Evolutionary conservation across 2,113 vertebrate species (phyloP), one percentile per base, ranked within the genome.

Genomic region (Sylvilagus bachmani): DNA sequence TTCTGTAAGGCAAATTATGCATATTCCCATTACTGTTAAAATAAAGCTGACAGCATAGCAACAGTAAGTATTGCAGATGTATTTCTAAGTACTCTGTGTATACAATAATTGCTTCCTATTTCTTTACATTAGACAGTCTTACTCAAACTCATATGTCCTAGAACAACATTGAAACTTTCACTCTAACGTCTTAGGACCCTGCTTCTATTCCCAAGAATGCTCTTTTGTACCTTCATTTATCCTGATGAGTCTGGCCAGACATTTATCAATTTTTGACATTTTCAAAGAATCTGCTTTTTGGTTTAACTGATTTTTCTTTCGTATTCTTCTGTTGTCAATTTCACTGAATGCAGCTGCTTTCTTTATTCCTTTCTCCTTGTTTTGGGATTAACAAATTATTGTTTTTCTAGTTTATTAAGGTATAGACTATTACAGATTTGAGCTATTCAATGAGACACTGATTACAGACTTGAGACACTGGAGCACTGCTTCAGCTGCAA

Each of bases 161-260:
- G 19, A 93, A 77, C 1, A 93, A 89, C 66, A 83, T 88, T 90
- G 44, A 84, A 73, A 93, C 36, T 94, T 90, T 86, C 69, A 51
- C 31, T 84, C 93, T 79, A 83, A 58, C 66, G 24, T 58, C 53
- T 95, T 44, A n/a, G 44, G 44, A 44, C 7, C 6, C 44, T 44
- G 44, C n/a, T 73, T 93, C 62, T 31, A 55, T 80, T 80, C 38
- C 38, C 51, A 6, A 77, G 75, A 80, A 49, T 55, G 53, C 6
- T 69, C 62, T 67, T 71, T 71, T 77, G 25, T 16, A 69, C 38
- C 33, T 22, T 93, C 14, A 84, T 91, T 86, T 79, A 36, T 44
- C 70, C 11, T 49, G n/a, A 81, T 82, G 58, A 69, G 11, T 83
- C 77, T 70, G 25, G 21, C 51, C 79, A 73, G 7, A 90, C 29